These are phyloP conservation scores for Cremastinae sp. DNA, from an alignment of 2,888 invertebrate genomes.

Conservation along the genomic window DNA sequence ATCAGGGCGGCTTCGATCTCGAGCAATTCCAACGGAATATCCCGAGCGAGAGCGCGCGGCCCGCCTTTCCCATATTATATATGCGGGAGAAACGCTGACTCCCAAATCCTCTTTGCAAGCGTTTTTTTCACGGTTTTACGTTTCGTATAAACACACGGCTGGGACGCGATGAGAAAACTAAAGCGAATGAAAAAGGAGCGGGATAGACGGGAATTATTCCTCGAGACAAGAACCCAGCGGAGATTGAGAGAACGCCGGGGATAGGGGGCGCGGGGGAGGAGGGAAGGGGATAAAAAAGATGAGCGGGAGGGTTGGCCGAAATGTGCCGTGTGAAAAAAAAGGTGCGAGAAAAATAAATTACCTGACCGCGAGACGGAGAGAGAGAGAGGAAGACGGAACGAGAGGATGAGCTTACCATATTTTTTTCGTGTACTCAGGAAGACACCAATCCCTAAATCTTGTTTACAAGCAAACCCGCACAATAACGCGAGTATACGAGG, in stretches of 20 bases:
- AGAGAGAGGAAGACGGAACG: slow-evolving; percentile 21
- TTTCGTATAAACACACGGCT: slow-evolving; percentile 77
- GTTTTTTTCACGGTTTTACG: slow-evolving; percentile 78
- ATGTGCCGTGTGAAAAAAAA: slow-evolving; percentile 43
- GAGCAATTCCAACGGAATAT: slow-evolving; percentile 43
- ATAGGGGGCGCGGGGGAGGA: too few species aligned
- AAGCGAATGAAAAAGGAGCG: slow-evolving; percentile 24
- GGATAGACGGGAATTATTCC: slow-evolving; percentile 7
- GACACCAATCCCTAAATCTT: slow-evolving; percentile 77
- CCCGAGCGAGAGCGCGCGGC: slow-evolving; percentile 33
- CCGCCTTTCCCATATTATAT: slow-evolving; percentile 29
- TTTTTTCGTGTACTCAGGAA: slow-evolving; percentile 65
- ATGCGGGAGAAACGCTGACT: slow-evolving; percentile 64
- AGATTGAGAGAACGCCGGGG: slow-evolving; percentile 30
- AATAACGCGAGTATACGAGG: slow-evolving; percentile 69
- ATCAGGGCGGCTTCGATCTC: slow-evolving; percentile 26
- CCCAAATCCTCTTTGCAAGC: slow-evolving; percentile 78
- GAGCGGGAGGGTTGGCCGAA: slow-evolving; percentile 29
- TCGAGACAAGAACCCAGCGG: slow-evolving; percentile 16
- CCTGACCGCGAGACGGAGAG: slow-evolving; percentile 38
- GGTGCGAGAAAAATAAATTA: slow-evolving; percentile 32
- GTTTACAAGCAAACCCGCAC: slow-evolving; percentile 76
- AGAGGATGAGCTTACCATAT: slow-evolving; percentile 71
- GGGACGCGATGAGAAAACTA: slow-evolving; percentile 32
- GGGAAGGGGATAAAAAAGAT: slow-evolving; percentile 1